phyloP scores from a whole-genome alignment of 2,888 invertebrate species.

The Synergus japonicus region DNA sequence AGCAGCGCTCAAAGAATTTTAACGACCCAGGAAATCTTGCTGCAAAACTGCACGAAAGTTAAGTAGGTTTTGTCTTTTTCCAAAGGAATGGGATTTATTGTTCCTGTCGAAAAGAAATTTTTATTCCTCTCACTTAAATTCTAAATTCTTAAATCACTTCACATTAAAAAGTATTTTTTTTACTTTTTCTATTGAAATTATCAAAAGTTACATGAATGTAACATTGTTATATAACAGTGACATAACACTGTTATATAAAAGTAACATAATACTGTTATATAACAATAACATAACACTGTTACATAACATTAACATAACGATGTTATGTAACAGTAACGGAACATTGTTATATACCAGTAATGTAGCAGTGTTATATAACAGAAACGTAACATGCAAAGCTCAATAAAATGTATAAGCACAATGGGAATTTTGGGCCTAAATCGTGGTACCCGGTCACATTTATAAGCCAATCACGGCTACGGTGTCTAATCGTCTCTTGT shows the following conservation, averaged over 20 bases:
- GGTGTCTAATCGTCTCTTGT: slow-evolving; percentile 73
- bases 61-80: background rate
- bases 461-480: slow-evolving; percentile 57
- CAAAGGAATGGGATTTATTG: background rate
- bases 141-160: too few relatives aligned
- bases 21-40: background rate
- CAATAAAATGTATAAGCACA: slow-evolving; percentile 24
- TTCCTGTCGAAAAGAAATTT: background rate
- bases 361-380: background rate
- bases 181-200: background rate
- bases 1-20: slow-evolving; percentile 28
- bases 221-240: background rate
- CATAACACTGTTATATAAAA: background rate
- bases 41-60: slow-evolving; percentile 1
- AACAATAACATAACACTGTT: background rate
- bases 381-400: slow-evolving; percentile 32
- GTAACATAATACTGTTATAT: background rate
- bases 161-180: background rate
- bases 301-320: background rate
- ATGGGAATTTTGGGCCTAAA: slow-evolving; percentile 43
- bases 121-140: too few relatives aligned
- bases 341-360: background rate
- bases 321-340: background rate
- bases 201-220: background rate
- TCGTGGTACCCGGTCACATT: slow-evolving; percentile 60